phyloP scores from a whole-genome alignment of 2,797 vertebrate species.

The Ispidina picta region DNA sequence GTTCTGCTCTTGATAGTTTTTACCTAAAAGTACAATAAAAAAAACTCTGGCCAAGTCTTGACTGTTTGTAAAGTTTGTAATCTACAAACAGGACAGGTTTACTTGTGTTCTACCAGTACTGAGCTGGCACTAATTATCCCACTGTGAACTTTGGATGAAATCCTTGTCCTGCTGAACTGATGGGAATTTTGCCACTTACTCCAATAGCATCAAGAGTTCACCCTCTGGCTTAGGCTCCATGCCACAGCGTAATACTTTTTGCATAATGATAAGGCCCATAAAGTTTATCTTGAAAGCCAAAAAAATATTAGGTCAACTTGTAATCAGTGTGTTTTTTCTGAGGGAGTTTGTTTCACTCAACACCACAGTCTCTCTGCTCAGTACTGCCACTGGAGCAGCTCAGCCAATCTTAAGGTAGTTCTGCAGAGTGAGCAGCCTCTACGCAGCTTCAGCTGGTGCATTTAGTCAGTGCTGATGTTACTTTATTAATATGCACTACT shows the following conservation, averaged over 20 bases:
- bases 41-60: neutral
- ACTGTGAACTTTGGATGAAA: constrained; percentile 31
- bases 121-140: constrained; percentile 24
- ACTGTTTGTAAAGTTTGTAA: neutral
- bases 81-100: neutral
- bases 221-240: neutral
- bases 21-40: neutral
- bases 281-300: constrained; percentile 30
- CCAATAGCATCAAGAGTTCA: neutral
- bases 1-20: neutral
- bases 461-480: neutral
- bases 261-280: neutral
- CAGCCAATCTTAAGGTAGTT: neutral
- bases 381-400: neutral
- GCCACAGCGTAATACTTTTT: neutral
- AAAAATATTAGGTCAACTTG: constrained; percentile 12
- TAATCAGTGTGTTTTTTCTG: neutral
- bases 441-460: neutral
- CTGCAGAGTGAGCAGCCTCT: neutral
- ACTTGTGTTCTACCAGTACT: neutral
- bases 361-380: neutral
- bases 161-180: constrained; percentile 6
- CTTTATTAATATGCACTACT: constrained; percentile 61
- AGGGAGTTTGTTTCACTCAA: neutral
- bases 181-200: constrained; percentile 32